phyloP scores from a whole-genome alignment of 2,113 vertebrate species.

The Terrapene triunguis region DNA sequence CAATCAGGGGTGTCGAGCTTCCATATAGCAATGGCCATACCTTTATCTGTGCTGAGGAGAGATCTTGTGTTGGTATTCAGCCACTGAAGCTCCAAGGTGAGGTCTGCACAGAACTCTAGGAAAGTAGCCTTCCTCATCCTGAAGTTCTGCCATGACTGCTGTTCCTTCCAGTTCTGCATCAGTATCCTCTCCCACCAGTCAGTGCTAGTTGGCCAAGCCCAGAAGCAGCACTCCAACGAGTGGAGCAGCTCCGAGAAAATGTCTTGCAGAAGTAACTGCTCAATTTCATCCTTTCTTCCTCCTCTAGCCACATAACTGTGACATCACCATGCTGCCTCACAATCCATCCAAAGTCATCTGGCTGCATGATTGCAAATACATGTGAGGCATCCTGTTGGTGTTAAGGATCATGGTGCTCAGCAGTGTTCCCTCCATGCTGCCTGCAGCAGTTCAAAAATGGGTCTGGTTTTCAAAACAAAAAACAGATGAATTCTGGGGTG shows the following conservation, averaged over 20 bases:
- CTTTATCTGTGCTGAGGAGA: neutral
- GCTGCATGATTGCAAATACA: neutral
- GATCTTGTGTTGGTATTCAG: neutral
- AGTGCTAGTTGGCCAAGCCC: neutral
- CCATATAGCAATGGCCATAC: accelerated
- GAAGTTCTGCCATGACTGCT: accelerated
- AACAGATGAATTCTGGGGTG: neutral
- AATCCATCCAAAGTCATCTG: neutral
- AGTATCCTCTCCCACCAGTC: neutral
- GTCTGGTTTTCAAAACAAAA: neutral
- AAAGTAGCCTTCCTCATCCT: neutral
- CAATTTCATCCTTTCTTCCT: neutral
- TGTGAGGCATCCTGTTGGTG: neutral
- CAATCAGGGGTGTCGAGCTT: neutral
- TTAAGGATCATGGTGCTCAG: neutral
- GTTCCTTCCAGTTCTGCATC: neutral
- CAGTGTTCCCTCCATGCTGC: neutral
- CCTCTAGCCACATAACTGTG: neutral
- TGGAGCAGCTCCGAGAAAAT: neutral
- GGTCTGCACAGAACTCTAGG: neutral
- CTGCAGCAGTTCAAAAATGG: neutral
- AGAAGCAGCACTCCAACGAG: neutral
- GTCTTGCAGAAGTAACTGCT: neutral
- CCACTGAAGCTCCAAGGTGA: neutral
- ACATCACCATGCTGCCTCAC: neutral